Evolutionary conservation across 1,140 invertebrate genomes (phyloP).

Genomic region (Anagrus nilaparvatae): DNA sequence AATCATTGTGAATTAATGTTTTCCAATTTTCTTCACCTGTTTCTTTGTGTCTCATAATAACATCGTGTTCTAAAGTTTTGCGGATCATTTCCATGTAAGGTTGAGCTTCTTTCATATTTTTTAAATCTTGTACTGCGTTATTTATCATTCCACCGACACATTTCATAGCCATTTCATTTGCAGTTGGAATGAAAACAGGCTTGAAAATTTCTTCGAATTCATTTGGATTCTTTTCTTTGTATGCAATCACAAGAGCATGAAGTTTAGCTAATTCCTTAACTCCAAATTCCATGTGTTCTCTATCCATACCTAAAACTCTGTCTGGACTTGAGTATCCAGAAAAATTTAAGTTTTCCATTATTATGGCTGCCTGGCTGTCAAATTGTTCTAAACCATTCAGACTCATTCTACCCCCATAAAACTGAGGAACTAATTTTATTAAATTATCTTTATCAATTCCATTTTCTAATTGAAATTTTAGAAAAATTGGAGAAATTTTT

Average conservation of each 20-base stretch:
- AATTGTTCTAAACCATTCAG: constrained; percentile 36
- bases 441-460: constrained; percentile 34
- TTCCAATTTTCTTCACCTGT: constrained; percentile 27
- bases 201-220: constrained; percentile 35
- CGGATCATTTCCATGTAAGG: constrained; percentile 22
- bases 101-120: constrained; percentile 23
- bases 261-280: constrained; percentile 43
- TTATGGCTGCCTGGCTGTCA: constrained; percentile 45
- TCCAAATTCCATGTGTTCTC: constrained; percentile 39
- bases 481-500: constrained; percentile 39
- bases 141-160: constrained; percentile 30
- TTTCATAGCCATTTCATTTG: constrained; percentile 21
- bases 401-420: constrained; percentile 46
- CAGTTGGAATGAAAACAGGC: constrained; percentile 15
- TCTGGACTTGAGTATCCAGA: constrained; percentile 43
- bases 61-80: constrained; percentile 25
- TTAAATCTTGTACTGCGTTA: constrained; percentile 25
- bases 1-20: constrained; percentile 48
- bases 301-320: constrained; percentile 42
- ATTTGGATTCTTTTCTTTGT: constrained; percentile 42
- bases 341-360: constrained; percentile 48
- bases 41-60: constrained; percentile 4
- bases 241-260: constrained; percentile 45
- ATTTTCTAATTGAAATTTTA: constrained; percentile 35
- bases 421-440: constrained; percentile 39